Base-by-base conservation (phyloP, 37 sponge, comb jelly and placozoan genomes). In the Haliclona indistincta region DNA sequence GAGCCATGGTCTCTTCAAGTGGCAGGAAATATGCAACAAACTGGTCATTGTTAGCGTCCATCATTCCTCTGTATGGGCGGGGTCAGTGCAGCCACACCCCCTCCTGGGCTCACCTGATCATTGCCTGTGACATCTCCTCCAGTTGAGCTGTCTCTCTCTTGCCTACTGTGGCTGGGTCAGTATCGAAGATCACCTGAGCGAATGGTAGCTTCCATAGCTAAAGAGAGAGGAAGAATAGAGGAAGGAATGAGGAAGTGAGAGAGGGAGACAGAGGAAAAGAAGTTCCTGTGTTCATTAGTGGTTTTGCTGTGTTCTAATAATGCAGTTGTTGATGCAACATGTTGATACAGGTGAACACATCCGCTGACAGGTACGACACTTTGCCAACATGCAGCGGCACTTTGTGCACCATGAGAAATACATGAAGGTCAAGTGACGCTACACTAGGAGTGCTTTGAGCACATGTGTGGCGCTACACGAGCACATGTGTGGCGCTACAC, bases 1-100 rank as follows among this genome's bases (percentile, higher is more conserved):
- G 90, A n/a, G 28, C 25, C 34, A 88, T 37, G n/a, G 97, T 93
- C 40, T 99, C 99, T n/a, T 54, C 38, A 52, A 94, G 90, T 13
- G 99, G 99, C 30, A 93, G 78, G 72, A 96, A 99, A 81, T 93
- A 99, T 6, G 91, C 99, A 43, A 99, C 97, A 88, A 96, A 99
- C 88, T 99, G 97, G 64, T 99, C 90, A 49, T 87, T 90, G 73
- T 91, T 88, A 69, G 96, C 99, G 69, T 96, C 99, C 77, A 91
- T 91, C 99, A 99, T 99, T 41, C 97, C 99, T 72, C 97, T 88
- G 66, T 7, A 73, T 23, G 47, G 28, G 32, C 39, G 37, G 6
- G 51, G 38, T 6, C 39, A 41, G 17, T 3, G 19, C 55, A n/a
- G n/a, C n/a, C n/a, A n/a, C n/a, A n/a, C n/a, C n/a, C n/a, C n/a